Base-by-base conservation (phyloP, 2,888 invertebrate genomes). In the Conistra vaccinii region DNA sequence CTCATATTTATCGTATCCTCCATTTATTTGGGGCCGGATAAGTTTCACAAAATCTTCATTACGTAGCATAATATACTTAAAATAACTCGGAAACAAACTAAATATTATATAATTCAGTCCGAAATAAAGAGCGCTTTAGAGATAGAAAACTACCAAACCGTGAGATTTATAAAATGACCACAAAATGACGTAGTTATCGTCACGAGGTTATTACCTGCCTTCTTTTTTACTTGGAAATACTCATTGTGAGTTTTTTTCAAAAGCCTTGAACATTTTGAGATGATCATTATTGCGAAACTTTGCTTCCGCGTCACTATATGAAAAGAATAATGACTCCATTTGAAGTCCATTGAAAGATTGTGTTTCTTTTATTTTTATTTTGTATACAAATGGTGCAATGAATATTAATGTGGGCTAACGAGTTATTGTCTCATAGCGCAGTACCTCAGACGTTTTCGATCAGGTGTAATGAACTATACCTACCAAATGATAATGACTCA, bases 171-270 rank as follows among this genome's bases (percentile, higher is more conserved):
- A 29, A 66, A 72, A 69, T 58, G 23, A 67, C 60, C 48, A 67
- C 61, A 70, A 81, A 26, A 63, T 72, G 72, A 74, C 73, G 66
- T 66, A 62, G 65, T 32, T 32, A 53, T 55, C 69, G 76, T 70
- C 76, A 85, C 73, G 76, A 83, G 61, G 57, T 63, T 66, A 81
- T 73, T 62, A 78, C 9, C 63, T 23, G 32, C 35, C 55, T 62
- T 14, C 0, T 57, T 77, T 84, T 84, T 80, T 69, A 62, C 48
- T 68, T 51, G 26, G 26, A 70, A 73, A 71, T 48, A 14, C 10
- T 76, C 51, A 73, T 80, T 72, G 70, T 81, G 23, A 66, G 26
- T 65, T 67, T 78, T 84, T 76, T 85, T 69, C 26, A 29, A 80
- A 76, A 61, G 39, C 73, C 62, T 75, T 71, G 39, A 70, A 68